Percentiles rank a stretch among this genome's conserved stretches.
Conservation (phyloP, 2,888 invertebrate genomes). For the Andrena camellia region DNA sequence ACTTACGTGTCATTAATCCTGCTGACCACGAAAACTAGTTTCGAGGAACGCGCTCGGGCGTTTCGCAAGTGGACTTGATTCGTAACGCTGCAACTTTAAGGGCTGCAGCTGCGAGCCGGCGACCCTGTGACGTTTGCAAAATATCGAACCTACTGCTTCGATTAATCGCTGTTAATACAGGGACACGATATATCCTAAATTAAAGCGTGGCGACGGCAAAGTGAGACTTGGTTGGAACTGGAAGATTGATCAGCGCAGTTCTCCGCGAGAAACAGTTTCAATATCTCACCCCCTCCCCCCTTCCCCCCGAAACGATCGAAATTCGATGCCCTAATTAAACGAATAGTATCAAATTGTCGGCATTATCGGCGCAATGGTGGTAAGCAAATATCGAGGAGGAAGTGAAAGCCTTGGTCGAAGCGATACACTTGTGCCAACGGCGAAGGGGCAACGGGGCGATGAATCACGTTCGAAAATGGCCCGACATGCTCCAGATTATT, state of each 20-base stretch:
- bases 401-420: conserved; percentile 23
- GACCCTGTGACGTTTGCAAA: conserved; percentile 17
- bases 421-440: conserved; percentile 22
- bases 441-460: conserved; percentile 24
- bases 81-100: neutral
- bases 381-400: conserved; percentile 16
- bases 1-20: conserved; percentile 55
- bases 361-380: neutral
- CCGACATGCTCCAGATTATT: conserved; percentile 45
- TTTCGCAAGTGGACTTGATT: conserved; percentile 45
- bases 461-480: conserved; percentile 50
- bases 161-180: neutral
- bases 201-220: no score
- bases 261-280: neutral
- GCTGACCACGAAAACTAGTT: conserved; percentile 60
- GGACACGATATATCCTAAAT: neutral
- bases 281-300: neutral
- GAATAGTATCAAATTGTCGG: neutral
- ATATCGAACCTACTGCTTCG: conserved; percentile 4
- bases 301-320: neutral
- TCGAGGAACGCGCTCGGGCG: conserved; percentile 49
- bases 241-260: neutral
- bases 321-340: neutral
- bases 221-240: neutral
- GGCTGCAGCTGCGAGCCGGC: conserved; percentile 7